Evolutionary conservation across 2,797 vertebrate genomes (phyloP), one percentile per base, ranked within the genome.

Genomic region (Molossus molossus): DNA sequence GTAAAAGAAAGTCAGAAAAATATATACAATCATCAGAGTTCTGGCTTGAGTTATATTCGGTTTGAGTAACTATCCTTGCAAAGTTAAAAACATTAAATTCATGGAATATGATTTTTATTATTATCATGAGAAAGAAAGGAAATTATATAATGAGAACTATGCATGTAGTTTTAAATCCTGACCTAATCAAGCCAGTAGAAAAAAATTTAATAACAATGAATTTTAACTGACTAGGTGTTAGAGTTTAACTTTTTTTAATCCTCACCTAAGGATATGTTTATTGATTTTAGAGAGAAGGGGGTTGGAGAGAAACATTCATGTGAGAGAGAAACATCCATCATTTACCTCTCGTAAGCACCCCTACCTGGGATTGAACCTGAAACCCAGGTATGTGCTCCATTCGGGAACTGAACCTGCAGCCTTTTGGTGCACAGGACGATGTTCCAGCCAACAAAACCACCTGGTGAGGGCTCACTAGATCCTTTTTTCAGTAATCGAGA

Each of bases 1-100:
- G 17, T 48, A 1, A 25, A 45, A n/a, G 18, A 75, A 91, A 69
- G 40, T 58, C 9, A 84, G 57, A 12, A 84, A 84, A 75, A 76
- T 94, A 60, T 33, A 15, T 50, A 1, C 80, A 82, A 94, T 91
- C 88, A 75, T 65, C 9, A 95, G 79, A 18, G 89, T 70, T 27
- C 5, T 10, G 1, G 21, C 20, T 73, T 92, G 14, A 72, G 4
- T 79, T 17, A 62, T 72, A 65, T 21, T 87, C 1, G 48, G 81
- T 76, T 90, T 50, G 3, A 18, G 6, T 77, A 27, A 60, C 50
- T 37, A 4, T 33, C 7, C 17, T 88, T 95, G 23, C 6, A 97
- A 93, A 91, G 33, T 29, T 37, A 40, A 88, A 53, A 79, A 9
- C 48, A 6, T 65, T 29, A 76, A 55, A 69, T 20, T 33, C 29